Percentiles rank a stretch among this genome's conserved stretches.
Evolutionary conservation across 2,888 invertebrate species (phyloP).

Genomic region (Athalia circularis): DNA sequence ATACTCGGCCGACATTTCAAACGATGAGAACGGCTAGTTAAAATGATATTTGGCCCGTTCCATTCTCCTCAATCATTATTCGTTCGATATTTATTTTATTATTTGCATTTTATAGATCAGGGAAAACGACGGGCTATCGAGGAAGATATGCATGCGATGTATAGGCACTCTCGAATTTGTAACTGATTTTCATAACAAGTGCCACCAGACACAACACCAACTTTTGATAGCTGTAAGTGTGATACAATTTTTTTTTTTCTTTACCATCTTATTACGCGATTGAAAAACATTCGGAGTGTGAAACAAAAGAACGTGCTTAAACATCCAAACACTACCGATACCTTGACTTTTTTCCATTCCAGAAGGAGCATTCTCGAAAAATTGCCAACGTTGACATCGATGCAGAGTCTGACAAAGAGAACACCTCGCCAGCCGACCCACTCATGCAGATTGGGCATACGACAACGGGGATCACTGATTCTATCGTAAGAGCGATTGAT

Average conservation of each 20-base stretch:
- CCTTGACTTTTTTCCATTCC: neutral
- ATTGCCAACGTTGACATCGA: constrained; percentile 46
- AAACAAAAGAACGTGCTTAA: neutral
- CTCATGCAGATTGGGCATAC: too few relatives aligned
- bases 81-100: constrained; percentile 2
- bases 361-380: constrained; percentile 24
- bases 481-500: too few relatives aligned
- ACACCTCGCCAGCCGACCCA: constrained; percentile 51
- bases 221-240: constrained; percentile 47
- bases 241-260: neutral
- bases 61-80: constrained; percentile 16
- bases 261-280: neutral
- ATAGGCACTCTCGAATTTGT: constrained; percentile 64
- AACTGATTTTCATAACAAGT: constrained; percentile 63
- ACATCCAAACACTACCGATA: neutral
- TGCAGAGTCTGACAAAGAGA: constrained; percentile 65
- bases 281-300: neutral
- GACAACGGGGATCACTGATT: too few relatives aligned
- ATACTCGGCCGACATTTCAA: neutral
- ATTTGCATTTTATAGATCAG: constrained; percentile 58
- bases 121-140: constrained; percentile 63
- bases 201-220: constrained; percentile 60
- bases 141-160: constrained; percentile 62
- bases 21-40: neutral
- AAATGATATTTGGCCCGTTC: neutral